phyloP scores from a whole-genome alignment of 2,888 invertebrate genomes.

The Lasioglossum oenotherae region DNA sequence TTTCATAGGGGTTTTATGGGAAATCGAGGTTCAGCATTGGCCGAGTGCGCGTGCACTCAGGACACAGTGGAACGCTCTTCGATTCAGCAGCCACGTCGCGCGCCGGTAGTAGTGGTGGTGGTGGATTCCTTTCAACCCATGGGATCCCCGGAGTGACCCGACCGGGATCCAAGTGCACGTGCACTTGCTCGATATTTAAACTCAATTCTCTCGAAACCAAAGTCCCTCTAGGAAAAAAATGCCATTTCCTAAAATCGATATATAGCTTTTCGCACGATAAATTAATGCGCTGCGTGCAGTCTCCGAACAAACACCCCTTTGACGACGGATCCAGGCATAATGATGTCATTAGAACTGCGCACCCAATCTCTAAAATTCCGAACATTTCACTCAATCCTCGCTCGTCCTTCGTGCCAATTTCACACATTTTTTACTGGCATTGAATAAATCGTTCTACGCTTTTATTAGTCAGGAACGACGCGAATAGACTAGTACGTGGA shows the following conservation, averaged over 20 bases:
- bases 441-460: neutral
- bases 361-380: neutral
- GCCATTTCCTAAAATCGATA: neutral
- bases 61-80: slow-evolving; percentile 1
- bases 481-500: too few relatives aligned
- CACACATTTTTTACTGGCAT: neutral
- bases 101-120: neutral
- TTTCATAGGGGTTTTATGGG: neutral
- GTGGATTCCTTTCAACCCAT: slow-evolving; percentile 14
- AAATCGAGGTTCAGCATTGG: neutral
- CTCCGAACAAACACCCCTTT: neutral
- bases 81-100: neutral
- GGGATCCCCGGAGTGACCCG: neutral
- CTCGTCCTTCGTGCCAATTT: neutral
- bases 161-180: neutral
- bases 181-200: slow-evolving; percentile 7
- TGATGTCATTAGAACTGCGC: neutral
- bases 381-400: neutral
- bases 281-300: neutral
- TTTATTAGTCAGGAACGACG: neutral
- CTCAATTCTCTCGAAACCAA: slow-evolving; percentile 2
- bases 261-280: neutral
- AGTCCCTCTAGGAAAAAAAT: neutral
- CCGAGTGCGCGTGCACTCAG: slow-evolving; percentile 14
- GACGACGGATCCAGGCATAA: neutral